Conservation (phyloP, 2,888 invertebrate genomes). For the Psylliodes chrysocephalus region DNA sequence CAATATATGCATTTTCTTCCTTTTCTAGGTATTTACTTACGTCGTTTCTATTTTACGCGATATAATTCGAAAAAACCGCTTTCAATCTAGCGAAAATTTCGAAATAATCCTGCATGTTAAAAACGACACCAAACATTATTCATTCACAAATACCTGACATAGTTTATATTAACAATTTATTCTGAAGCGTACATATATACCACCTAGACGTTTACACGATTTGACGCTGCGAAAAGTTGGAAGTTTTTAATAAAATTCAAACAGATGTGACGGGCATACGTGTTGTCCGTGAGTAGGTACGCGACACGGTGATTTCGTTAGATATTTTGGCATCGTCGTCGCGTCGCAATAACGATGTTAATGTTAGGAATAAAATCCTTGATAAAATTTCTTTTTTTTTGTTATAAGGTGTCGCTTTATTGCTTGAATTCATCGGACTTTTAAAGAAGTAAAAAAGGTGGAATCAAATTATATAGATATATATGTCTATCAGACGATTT, state of each 20-base stretch:
- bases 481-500: too few species aligned
- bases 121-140: neutral
- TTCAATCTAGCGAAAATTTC: neutral
- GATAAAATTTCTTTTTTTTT: neutral
- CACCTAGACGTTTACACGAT: constrained; percentile 5
- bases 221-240: constrained; percentile 8
- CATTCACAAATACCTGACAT: constrained; percentile 10
- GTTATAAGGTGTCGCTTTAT: neutral
- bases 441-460: too few species aligned
- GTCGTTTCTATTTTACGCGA: neutral
- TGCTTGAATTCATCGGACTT: too few species aligned
- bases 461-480: too few species aligned
- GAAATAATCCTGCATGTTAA: neutral
- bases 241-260: constrained; percentile 29
- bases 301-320: constrained; percentile 21
- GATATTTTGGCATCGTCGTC: constrained; percentile 10
- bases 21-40: too few species aligned
- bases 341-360: constrained; percentile 6
- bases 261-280: constrained; percentile 18
- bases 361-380: neutral
- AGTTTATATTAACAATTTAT: constrained; percentile 14
- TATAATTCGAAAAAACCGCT: neutral
- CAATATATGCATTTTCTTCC: too few species aligned
- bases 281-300: neutral
- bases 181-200: constrained; percentile 10